phyloP scores from a whole-genome alignment of 2,797 vertebrate genomes.

The Sitta carolinensis region DNA sequence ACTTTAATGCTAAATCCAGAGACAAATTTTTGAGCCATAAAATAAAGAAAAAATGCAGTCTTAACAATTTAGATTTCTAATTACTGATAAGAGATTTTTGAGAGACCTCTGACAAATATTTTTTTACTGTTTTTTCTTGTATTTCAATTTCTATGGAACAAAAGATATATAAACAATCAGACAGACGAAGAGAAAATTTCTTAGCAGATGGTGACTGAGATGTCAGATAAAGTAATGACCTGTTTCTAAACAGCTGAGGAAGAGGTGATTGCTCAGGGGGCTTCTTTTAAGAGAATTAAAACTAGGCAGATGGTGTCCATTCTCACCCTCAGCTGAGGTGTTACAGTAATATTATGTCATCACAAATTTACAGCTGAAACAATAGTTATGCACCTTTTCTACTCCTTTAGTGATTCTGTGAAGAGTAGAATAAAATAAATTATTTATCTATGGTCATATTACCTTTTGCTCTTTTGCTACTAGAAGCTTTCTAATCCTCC shows the following conservation, averaged over 20 bases:
- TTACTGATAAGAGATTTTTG: neutral
- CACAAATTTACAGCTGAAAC: neutral
- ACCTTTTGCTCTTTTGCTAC: neutral
- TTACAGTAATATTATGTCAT: neutral
- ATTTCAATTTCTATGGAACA: neutral
- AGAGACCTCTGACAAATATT: neutral
- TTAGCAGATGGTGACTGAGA: conserved; percentile 11
- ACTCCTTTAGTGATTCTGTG: neutral
- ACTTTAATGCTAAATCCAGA: neutral
- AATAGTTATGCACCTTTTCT: neutral
- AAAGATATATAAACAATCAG: neutral
- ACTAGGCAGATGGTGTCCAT: conserved; percentile 36
- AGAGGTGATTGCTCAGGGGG: neutral
- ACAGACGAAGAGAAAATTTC: neutral
- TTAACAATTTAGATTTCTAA: neutral
- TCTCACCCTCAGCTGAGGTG: neutral
- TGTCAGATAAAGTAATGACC: conserved; percentile 17
- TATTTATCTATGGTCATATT: neutral
- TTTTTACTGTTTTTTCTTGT: neutral
- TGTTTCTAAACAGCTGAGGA: conserved; percentile 39
- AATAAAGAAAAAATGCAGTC: neutral
- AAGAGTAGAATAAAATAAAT: neutral
- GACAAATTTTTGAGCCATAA: neutral
- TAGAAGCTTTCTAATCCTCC: neutral
- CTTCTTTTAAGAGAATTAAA: conserved; percentile 5